Evolutionary conservation across 2,888 invertebrate genomes (phyloP).

Genomic region (Epinotia ramella): DNA sequence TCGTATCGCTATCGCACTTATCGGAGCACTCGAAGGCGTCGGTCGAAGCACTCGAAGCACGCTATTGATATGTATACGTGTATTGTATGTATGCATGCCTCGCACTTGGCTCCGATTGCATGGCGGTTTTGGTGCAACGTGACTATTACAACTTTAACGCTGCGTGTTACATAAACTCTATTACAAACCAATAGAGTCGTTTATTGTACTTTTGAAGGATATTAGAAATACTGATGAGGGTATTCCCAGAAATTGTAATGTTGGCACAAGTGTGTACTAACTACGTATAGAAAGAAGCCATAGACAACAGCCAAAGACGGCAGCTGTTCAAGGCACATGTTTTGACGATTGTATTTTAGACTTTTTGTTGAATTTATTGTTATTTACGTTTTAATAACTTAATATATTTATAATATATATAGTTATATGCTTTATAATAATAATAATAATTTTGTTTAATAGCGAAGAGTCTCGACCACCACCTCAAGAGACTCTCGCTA

Average conservation of each 20-base stretch:
- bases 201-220: not conserved
- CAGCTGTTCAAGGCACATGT: constrained; percentile 13
- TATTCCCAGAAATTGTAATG: constrained; percentile 33
- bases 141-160: not conserved
- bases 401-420: no score
- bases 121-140: not conserved
- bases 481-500: no score
- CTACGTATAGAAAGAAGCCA: not conserved
- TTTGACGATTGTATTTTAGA: not conserved
- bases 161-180: constrained; percentile 2
- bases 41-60: no score
- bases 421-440: no score
- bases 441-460: no score
- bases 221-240: constrained; percentile 12
- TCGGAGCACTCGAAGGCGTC: not conserved
- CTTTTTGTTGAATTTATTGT: not conserved
- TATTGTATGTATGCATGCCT: not conserved
- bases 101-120: not conserved
- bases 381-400: not conserved
- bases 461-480: no score
- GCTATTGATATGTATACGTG: not conserved
- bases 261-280: not conserved
- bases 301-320: constrained; percentile 10
- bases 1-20: not conserved
- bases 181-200: not conserved